Base-by-base conservation (phyloP, 2,113 vertebrate genomes). In the Brachypodius melanocephalos region DNA sequence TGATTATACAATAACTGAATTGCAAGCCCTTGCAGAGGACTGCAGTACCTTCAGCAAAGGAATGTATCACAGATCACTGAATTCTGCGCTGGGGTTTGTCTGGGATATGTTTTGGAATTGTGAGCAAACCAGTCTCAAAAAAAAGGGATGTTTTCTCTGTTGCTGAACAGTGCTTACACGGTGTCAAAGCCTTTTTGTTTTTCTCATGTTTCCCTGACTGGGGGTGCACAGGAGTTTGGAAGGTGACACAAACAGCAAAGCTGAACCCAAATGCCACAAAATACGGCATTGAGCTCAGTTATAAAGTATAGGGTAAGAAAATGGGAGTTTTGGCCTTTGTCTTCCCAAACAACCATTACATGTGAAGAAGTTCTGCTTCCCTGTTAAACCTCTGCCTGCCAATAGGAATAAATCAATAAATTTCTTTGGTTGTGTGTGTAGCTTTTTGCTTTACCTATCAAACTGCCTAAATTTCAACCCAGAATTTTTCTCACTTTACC, bases 101-200 rank as follows among this genome's bases (percentile, higher is more conserved):
- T 71, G 24, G 16, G 20, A 36, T 38, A 42, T 38, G 5, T 17
- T 88, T 81, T 58, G 17, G 9, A 61, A 72, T 17, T 46, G 26
- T 84, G 36, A 62, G 11, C 5, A 76, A 67, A 67, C 32, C 51
- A 38, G 28, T 45, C 10, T 9, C 43, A 22, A 32, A 57, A 43
- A 58, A 12, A 42, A 20, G 1, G 0, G 0, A 7, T 38, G 20
- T 63, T 85, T 67, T 40, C 29, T 11, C 18, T 63, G 24, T 29
- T 63, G 34, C 32, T n/a, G 36, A 63, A 5, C 38, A 25, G 12
- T 3, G 6, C 10, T 63, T 17, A 32, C 10, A 40, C 19, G 24
- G 14, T 0, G 0, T 55, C 13, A 46, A 55, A 57, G 15, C 13
- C 25, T n/a, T 45, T 65, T 32, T 2, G 0, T 4, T 45, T 83